Percentiles rank a stretch among this genome's conserved stretches.
These are phyloP conservation scores for Varanus salvator DNA, from an alignment of 2,113 vertebrate species.

Conservation along the genomic window DNA sequence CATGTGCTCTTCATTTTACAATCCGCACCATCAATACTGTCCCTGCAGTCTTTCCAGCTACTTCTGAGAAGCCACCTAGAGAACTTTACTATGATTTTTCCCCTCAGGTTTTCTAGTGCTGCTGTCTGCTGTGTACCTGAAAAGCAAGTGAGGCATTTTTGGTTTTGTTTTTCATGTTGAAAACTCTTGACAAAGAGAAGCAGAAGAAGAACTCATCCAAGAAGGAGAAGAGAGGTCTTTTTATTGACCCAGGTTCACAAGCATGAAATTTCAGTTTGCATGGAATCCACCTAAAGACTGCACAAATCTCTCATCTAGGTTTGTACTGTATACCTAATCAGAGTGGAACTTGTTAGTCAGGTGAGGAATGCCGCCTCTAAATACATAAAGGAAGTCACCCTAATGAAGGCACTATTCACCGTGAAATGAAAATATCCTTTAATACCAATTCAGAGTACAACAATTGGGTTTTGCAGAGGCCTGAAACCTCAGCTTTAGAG, in stretches of 20 bases:
- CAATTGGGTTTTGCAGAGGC: neutral
- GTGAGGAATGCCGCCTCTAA: neutral
- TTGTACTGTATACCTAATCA: neutral
- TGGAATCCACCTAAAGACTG: neutral
- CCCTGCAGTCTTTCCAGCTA: no score
- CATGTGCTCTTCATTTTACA: neutral
- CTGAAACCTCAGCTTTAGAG: rapidly evolving
- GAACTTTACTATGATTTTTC: no score
- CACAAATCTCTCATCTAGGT: neutral
- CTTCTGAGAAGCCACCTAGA: no score
- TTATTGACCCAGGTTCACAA: neutral
- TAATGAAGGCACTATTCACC: neutral
- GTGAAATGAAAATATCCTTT: neutral
- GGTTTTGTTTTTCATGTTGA: no score
- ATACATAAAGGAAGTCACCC: neutral
- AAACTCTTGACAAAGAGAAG: neutral
- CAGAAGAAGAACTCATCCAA: neutral
- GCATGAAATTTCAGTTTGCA: neutral
- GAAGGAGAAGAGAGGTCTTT: neutral
- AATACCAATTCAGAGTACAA: rapidly evolving
- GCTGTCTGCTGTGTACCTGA: no score
- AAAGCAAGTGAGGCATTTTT: no score
- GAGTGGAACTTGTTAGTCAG: neutral
- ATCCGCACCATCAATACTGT: no score
- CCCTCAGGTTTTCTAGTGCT: no score